Conservation (phyloP, 1,140 invertebrate genomes). For the Pogonus chalceus region DNA sequence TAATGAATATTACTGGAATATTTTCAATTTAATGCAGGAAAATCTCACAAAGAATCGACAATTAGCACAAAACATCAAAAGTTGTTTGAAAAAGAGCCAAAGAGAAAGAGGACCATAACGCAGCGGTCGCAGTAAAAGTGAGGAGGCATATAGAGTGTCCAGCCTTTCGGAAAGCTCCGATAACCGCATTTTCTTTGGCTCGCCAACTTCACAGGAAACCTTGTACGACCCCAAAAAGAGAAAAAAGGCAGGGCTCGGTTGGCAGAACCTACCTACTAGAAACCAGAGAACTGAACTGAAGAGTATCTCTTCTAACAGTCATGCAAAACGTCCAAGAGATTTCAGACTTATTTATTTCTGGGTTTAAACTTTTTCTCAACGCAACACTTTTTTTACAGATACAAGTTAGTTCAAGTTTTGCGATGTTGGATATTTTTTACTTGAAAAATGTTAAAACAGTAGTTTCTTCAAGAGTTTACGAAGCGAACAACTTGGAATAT, state of each 20-base stretch:
- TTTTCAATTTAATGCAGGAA: background rate
- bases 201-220: slow-evolving; percentile 3
- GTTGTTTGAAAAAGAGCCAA: background rate
- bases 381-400: background rate
- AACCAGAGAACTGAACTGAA: background rate
- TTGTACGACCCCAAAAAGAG: too few species aligned
- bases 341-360: slow-evolving; percentile 1
- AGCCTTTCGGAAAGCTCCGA: slow-evolving; percentile 2
- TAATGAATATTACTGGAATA: too few species aligned
- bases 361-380: background rate
- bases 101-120: background rate
- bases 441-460: too few species aligned
- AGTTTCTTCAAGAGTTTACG: too few species aligned
- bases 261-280: background rate
- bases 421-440: too few species aligned
- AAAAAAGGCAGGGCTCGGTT: too few species aligned
- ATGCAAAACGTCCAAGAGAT: slow-evolving; percentile 7
- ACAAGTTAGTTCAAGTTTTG: too few species aligned
- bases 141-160: too few species aligned
- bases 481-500: too few species aligned
- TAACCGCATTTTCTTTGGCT: slow-evolving; percentile 6
- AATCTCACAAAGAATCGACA: too few species aligned
- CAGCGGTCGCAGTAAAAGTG: too few species aligned
- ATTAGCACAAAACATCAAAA: too few species aligned
- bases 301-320: background rate